Base-by-base conservation (phyloP, 2,797 vertebrate species). In the Hypotaenidia philippensis region DNA sequence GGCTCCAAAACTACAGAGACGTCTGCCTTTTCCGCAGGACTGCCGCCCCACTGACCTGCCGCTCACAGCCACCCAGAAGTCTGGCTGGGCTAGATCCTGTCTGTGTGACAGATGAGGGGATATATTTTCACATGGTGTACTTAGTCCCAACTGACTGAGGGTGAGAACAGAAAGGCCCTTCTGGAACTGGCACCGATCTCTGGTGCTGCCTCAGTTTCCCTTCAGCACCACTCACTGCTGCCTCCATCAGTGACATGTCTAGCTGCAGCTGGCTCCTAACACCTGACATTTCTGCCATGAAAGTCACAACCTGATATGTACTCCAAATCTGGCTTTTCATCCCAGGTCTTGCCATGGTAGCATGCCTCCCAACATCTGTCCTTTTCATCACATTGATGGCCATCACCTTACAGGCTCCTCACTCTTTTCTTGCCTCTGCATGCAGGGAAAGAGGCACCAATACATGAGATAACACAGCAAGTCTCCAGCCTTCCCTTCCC, bases 41-140 rank as follows among this genome's bases (percentile, higher is more conserved):
- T 11, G 8, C 44, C 0, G 10, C 56, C 63, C 66, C 0, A 0
- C 50, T 8, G 25, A 45, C 36, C 56, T 27, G 40, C 41, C 0
- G 5, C 79, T 68, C 50, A 22, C 50, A 88, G 61, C 65, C 71
- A 60, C 45, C 7, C 89, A 44, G 64, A 38, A 85, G 65, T 34
- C 80, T 64, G 44, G 26, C 64, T 80, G 44, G 31, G 50, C 13
- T 59, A 55, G 20, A 45, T 55, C 31, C 49, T 41, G 47, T 40
- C 34, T 5, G 0, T 19, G 34, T 36, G 65, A 50, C 9, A 87
- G 76, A 81, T 27, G 20, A 78, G 36, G 13, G 80, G 69, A 61
- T 44, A 55, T 8, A 10, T 87, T 91, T 91, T 87, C 68, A 41
- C 4, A 1, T 40, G 52, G 14, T 44, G 13, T n/a, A 34, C 16